These are phyloP conservation scores for Drymodes brunneopygia DNA, from an alignment of 2,113 vertebrate species.

Conservation along the genomic window DNA sequence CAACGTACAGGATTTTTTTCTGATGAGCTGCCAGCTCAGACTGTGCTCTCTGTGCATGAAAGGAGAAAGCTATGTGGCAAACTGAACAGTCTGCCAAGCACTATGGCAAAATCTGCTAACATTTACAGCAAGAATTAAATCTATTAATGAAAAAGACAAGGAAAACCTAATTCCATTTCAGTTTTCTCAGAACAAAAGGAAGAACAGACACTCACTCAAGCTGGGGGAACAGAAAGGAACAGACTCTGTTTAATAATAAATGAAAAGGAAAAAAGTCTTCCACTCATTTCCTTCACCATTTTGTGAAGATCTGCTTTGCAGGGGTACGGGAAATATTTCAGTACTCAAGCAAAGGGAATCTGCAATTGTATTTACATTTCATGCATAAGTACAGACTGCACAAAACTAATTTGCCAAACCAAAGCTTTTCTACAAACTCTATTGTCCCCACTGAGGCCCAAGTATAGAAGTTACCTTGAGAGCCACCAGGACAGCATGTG, in stretches of 20 bases:
- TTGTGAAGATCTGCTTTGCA: not conserved
- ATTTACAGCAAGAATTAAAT: not conserved
- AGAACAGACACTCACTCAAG: not conserved
- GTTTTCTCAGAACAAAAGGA: not conserved
- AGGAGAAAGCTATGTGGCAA: conserved; percentile 16
- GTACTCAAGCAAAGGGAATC: not conserved
- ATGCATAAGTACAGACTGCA: accelerated
- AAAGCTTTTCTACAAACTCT: not conserved
- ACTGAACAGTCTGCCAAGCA: not conserved
- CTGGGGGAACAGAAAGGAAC: not conserved
- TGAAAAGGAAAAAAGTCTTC: not conserved
- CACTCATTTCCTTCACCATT: not conserved
- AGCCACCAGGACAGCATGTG: conserved; percentile 91
- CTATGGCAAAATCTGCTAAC: conserved; percentile 10
- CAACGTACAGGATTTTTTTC: conserved; percentile 99
- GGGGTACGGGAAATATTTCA: not conserved
- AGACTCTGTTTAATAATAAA: not conserved
- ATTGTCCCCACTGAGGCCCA: not conserved
- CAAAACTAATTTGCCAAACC: not conserved
- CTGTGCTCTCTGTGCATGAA: conserved; percentile 86
- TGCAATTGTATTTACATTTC: not conserved
- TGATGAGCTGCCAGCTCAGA: conserved; percentile 98
- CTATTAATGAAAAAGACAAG: not conserved
- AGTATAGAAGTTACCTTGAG: conserved; percentile 81
- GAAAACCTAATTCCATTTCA: not conserved